Evolutionary conservation across 2,113 vertebrate genomes (phyloP), one percentile per base, ranked within the genome.

Genomic region (Felis chaus): DNA sequence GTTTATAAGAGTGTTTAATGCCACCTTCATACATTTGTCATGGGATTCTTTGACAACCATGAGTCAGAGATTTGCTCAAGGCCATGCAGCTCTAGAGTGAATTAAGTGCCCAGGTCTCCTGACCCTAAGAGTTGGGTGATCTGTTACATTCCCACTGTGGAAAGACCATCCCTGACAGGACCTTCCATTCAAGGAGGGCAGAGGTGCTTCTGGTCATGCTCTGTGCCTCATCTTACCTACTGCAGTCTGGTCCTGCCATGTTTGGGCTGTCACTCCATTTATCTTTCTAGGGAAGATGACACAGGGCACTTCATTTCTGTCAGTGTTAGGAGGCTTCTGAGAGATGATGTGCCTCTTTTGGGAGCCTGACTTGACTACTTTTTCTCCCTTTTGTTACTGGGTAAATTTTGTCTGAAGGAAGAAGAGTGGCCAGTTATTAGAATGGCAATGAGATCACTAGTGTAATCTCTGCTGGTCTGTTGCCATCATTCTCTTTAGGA

Each of bases 351-450:
- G 36, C 10, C 36, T 94, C 89, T 81, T 79, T 4, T 63, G 31
- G 65, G 79, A 27, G 1, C 45, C 83, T 87, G 50, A 63, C 27
- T 68, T 82, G 48, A 57, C 92, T 95, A 94, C 12, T 97, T 95
- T 66, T 23, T 57, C 14, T 74, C 80, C 81, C 92, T 97, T 95
- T 94, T 76, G 71, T 10, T 23, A 41, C 21, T 15, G 39, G 55
- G 0, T 12, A 50, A 4, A 50, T 97, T 98, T 41, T 7, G 14
- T 61, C 97, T 98, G 80, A 80, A 95, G 90, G 79, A 50, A 96
- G 66, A 96, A 95, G 66, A 91, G 31, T 9, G 81, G 9, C 18
- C 7, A 29, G 29, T 84, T 88, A 69, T 25, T 15, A 53, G 29
- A 21, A 18, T 73, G 74, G 7, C 21, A 2, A 13, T 8, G 31